Evolutionary conservation across 2,888 invertebrate species (phyloP).

Genomic region (Lasiommata megera): DNA sequence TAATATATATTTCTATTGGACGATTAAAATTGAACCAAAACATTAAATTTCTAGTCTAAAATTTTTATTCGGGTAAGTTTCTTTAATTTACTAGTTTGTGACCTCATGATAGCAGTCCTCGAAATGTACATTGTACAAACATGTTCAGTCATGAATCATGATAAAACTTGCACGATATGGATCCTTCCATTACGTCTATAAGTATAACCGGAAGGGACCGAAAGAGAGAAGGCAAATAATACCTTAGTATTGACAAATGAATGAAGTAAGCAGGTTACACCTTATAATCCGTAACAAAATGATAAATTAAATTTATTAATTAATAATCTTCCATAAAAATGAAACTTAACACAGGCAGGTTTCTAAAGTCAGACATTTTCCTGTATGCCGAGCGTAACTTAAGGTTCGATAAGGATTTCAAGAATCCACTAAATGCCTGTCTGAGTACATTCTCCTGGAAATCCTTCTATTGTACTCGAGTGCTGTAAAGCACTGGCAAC

Average conservation of each 20-base stretch:
- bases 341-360: background rate
- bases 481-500: slow-evolving; percentile 61
- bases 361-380: slow-evolving; percentile 6
- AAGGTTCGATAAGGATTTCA: slow-evolving; percentile 35
- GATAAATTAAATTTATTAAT: too few species aligned
- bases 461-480: slow-evolving; percentile 54
- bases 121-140: slow-evolving; percentile 35
- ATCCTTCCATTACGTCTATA: slow-evolving; percentile 30
- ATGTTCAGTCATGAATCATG: slow-evolving; percentile 44
- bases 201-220: slow-evolving; percentile 15
- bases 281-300: too few species aligned
- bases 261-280: too few species aligned
- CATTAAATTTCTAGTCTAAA: background rate
- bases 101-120: slow-evolving; percentile 23
- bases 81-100: slow-evolving; percentile 16
- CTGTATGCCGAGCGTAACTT: background rate
- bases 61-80: background rate
- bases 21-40: background rate
- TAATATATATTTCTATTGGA: background rate
- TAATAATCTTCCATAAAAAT: too few species aligned
- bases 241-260: too few species aligned
- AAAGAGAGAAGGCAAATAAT: background rate
- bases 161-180: slow-evolving; percentile 47
- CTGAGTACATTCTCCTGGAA: slow-evolving; percentile 54
- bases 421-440: slow-evolving; percentile 40